Base-by-base conservation (phyloP, 2,888 invertebrate species). In the Girardia tigrina region DNA sequence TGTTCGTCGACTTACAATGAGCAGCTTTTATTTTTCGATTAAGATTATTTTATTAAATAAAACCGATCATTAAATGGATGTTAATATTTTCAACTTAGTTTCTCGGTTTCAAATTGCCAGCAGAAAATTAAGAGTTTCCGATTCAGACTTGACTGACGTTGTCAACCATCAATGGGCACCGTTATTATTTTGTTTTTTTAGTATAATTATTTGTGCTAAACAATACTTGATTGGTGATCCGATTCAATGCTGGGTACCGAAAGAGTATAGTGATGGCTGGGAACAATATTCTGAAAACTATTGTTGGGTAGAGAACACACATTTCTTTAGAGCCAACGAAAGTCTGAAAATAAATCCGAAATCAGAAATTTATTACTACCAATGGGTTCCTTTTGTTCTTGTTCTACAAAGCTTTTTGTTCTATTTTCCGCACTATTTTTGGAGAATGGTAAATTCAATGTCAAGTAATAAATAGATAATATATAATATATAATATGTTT, bases 331-430 rank as follows among this genome's bases (percentile, higher is more conserved):
- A 1, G 14, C 73, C 20, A 69, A 74, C 23, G 73, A 74, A 69
- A 56, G 20, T 6, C 14, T 12, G 12, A 26, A 16, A 20, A 27
- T 14, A 26, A 2, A 26, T 20, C 1, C 16, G 14, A 56, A 56
- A 56, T 1, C n/a, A 20, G 74, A 74, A 69, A 42, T 74, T 26
- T 29, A 74, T n/a, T 74, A 74, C 28, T 74, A 74, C 26, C 74
- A 74, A 29, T 74, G 74, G 74, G 74, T 74, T 42, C 74, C 74
- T 20, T 74, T 74, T 42, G 74, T 74, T 42, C 28, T 74, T 26
- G 27, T 42, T 73, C 29, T 74, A 4, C 74, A 74, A 69, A 71
- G 20, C 0, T n/a, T 42, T 6, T 2, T 74, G 56, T 74, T 74
- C 20, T 27, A 29, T 28, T 70, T 74, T 69, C 74, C 74, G 20